A percentile compares a stretch with the other conserved stretches of the same genome.
These are phyloP conservation scores for Mormyrus lacerda DNA, from an alignment of 2,113 vertebrate genomes.

Conservation along the genomic window DNA sequence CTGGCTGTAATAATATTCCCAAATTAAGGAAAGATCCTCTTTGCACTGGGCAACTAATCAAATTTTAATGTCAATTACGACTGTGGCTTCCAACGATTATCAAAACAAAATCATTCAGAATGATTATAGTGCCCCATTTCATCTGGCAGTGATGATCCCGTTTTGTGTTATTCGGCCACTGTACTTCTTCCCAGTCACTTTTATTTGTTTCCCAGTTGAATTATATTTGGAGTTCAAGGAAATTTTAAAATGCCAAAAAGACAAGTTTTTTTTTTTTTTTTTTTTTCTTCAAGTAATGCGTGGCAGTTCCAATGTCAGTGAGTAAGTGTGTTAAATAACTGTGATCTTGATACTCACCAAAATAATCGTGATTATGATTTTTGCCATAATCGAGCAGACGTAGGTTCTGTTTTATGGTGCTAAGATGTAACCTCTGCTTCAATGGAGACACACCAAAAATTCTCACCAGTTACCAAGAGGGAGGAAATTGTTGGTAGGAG, in stretches of 20 bases:
- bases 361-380: neutral
- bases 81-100: neutral
- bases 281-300: neutral
- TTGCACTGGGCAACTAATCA: neutral
- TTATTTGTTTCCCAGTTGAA: neutral
- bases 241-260: neutral
- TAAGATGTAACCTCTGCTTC: neutral
- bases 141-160: neutral
- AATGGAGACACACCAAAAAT: neutral
- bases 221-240: neutral
- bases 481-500: neutral
- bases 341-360: neutral
- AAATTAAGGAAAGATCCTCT: neutral
- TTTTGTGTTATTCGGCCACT: neutral
- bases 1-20: neutral
- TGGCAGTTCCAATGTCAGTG: neutral
- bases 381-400: neutral
- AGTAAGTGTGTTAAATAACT: neutral
- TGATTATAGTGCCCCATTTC: neutral
- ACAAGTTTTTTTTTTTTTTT: neutral
- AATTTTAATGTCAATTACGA: neutral
- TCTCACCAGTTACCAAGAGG: neutral
- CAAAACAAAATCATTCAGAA: neutral
- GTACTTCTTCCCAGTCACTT: neutral
- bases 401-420: neutral